These are phyloP conservation scores for Gobio occitaniae DNA, from an alignment of 2,797 vertebrate species.

Conservation along the genomic window DNA sequence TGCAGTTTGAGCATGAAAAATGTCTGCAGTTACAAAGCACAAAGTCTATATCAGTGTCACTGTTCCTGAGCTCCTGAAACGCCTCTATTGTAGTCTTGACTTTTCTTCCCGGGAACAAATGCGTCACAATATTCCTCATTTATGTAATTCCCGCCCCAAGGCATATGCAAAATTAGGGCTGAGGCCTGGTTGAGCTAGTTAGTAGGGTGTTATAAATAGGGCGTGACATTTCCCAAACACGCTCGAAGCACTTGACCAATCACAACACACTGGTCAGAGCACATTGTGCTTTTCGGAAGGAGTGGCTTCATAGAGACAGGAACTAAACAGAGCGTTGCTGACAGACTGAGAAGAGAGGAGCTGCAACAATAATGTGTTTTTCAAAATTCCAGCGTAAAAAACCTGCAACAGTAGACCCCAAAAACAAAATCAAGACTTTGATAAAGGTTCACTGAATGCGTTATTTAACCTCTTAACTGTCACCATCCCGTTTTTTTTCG, in stretches of 20 bases:
- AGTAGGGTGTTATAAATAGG: too few species aligned
- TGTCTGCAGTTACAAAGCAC: neutral
- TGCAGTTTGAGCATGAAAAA: neutral
- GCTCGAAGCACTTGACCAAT: neutral
- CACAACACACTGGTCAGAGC: neutral
- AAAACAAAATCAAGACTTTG: neutral
- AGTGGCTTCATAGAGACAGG: neutral
- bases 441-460: neutral
- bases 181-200: neutral
- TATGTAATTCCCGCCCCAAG: neutral
- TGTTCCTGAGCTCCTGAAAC: neutral
- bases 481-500: too few species aligned
- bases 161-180: neutral
- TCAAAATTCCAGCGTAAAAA: neutral
- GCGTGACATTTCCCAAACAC: neutral
- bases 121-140: neutral
- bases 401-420: neutral
- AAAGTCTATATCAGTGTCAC: neutral
- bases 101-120: neutral
- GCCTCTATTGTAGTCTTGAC: neutral
- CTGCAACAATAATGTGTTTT: neutral
- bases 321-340: neutral
- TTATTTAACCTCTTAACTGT: neutral
- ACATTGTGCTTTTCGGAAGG: neutral
- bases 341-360: too few species aligned